A percentile compares a stretch with the other conserved stretches of the same genome.
Conservation (phyloP, 1,140 invertebrate genomes). For the Trypoxylus dichotomus region DNA sequence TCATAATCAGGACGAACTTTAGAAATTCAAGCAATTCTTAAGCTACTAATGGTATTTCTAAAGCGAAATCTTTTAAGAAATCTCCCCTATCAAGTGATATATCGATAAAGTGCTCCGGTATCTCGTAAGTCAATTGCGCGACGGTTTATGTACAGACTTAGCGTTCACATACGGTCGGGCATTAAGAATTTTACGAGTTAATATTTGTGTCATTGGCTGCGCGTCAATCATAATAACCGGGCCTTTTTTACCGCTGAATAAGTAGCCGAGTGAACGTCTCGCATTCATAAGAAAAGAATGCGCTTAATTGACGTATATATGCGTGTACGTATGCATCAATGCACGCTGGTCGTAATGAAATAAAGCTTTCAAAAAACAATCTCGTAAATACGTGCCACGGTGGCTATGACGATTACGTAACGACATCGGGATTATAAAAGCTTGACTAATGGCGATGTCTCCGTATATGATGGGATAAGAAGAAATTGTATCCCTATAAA, state of each 20-base stretch:
- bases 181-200: constrained; percentile 1
- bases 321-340: not conserved
- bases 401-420: not conserved
- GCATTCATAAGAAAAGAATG: not conserved
- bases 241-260: not conserved
- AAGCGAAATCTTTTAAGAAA: not conserved
- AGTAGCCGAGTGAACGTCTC: not conserved
- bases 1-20: too few relatives aligned
- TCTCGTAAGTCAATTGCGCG: not conserved
- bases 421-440: not conserved
- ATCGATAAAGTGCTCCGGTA: not conserved
- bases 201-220: constrained; percentile 15
- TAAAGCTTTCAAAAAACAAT: not conserved
- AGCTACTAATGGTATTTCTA: too few relatives aligned
- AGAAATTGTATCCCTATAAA: too few relatives aligned
- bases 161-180: not conserved
- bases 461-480: too few relatives aligned
- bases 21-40: too few relatives aligned
- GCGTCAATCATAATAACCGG: constrained; percentile 6
- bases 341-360: not conserved
- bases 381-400: not conserved
- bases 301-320: constrained; percentile 8
- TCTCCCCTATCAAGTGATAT: not conserved
- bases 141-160: not conserved
- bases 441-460: too few relatives aligned